Conservation (phyloP, 2,888 invertebrate genomes). For the Polymixis lichenea region DNA sequence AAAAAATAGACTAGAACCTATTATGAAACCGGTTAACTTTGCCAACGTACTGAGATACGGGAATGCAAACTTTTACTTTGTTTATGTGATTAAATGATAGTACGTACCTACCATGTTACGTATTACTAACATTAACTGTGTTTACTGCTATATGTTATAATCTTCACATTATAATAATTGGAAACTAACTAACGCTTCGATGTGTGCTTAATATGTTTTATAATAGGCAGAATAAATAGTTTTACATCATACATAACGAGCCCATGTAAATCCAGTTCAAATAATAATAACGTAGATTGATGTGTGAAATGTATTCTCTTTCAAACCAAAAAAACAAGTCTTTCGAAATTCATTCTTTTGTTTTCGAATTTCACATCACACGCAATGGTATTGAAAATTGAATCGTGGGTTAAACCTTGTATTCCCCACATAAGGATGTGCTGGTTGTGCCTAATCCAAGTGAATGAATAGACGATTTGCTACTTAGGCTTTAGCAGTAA, state of each 20-base stretch:
- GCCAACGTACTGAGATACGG: constrained; percentile 77
- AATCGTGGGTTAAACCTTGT: constrained; percentile 21
- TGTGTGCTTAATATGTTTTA: constrained; percentile 25
- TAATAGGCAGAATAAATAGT: constrained; percentile 21
- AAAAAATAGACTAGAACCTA: constrained; percentile 85
- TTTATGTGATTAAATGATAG: constrained; percentile 82
- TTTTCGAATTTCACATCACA: constrained; percentile 76
- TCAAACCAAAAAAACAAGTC: constrained; percentile 62
- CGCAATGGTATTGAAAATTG: constrained; percentile 61
- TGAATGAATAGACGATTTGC: constrained; percentile 15
- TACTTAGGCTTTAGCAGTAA: constrained; percentile 30
- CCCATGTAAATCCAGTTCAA: constrained; percentile 38
- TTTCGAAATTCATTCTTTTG: constrained; percentile 73
- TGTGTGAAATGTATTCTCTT: constrained; percentile 69
- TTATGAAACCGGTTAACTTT: constrained; percentile 84
- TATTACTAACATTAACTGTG: constrained; percentile 70
- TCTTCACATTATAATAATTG: constrained; percentile 37
- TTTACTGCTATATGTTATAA: constrained; percentile 53
- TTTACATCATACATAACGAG: constrained; percentile 38
- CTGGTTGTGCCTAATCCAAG: constrained; percentile 16
- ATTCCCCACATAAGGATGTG: constrained; percentile 14
- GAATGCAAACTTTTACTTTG: constrained; percentile 88
- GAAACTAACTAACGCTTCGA: constrained; percentile 43
- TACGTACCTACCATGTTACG: constrained; percentile 73
- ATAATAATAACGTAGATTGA: constrained; percentile 63